Evolutionary conservation across 2,113 vertebrate genomes (phyloP).

Genomic region (Sander vitreus): DNA sequence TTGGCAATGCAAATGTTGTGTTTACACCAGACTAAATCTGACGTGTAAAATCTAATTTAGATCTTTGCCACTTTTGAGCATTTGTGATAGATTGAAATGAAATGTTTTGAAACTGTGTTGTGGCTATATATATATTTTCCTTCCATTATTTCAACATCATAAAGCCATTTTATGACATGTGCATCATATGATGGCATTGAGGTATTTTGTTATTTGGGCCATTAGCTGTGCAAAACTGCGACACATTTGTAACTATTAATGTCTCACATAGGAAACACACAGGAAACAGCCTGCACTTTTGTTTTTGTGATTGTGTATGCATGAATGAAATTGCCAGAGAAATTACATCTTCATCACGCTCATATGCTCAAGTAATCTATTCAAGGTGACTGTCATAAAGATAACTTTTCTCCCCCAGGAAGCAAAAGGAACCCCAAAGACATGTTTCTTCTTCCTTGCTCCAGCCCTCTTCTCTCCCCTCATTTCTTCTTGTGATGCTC

Average conservation of each 20-base stretch:
- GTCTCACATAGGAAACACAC: slow-evolving; percentile 9
- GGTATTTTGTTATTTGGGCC: slow-evolving; percentile 1
- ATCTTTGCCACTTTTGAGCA: slow-evolving; percentile 5
- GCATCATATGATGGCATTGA: not conserved
- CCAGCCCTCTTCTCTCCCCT: slow-evolving; percentile 9
- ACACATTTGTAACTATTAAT: not conserved
- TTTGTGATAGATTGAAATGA: not conserved
- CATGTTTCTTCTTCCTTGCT: slow-evolving; percentile 15
- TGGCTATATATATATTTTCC: not conserved
- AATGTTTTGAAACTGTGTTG: not conserved
- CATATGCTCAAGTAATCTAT: slow-evolving; percentile 47
- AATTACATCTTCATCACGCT: slow-evolving; percentile 69
- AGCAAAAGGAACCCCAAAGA: slow-evolving; percentile 34
- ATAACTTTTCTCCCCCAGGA: slow-evolving; percentile 38
- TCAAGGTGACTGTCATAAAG: slow-evolving; percentile 69
- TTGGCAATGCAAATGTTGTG: slow-evolving; percentile 66
- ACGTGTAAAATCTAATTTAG: slow-evolving; percentile 31
- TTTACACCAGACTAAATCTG: slow-evolving; percentile 40
- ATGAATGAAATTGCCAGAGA: slow-evolving; percentile 54
- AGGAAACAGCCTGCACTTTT: slow-evolving; percentile 44
- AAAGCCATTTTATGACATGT: not conserved
- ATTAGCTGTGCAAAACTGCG: slow-evolving; percentile 1
- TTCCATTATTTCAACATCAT: not conserved
- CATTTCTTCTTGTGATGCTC: slow-evolving; percentile 67
- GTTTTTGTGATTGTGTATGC: slow-evolving; percentile 58